Percentiles rank a stretch among this genome's conserved stretches.
These are phyloP conservation scores for Oxytorus armatus DNA, from an alignment of 2,888 invertebrate species.

Conservation along the genomic window DNA sequence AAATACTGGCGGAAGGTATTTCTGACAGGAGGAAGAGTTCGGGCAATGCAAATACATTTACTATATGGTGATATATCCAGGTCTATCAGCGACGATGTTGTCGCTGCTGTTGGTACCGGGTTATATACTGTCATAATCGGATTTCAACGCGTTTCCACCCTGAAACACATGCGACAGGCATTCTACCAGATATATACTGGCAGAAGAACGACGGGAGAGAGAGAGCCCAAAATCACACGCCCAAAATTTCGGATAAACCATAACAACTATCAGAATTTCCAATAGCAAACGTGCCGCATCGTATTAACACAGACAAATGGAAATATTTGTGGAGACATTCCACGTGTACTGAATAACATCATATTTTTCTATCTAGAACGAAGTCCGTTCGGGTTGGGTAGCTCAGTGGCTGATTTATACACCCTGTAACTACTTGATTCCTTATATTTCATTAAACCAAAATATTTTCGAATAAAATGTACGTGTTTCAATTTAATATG, in stretches of 20 bases:
- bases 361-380: too few species aligned
- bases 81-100: slow-evolving; percentile 2
- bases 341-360: too few species aligned
- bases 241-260: too few species aligned
- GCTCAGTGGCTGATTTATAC: background rate
- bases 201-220: background rate
- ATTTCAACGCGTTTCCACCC: slow-evolving; percentile 42
- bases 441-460: background rate
- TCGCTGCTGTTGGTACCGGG: slow-evolving; percentile 16
- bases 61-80: slow-evolving; percentile 11
- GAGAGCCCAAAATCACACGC: too few species aligned
- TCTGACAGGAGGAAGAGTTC: background rate
- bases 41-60: slow-evolving; percentile 54
- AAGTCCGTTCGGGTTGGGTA: too few species aligned
- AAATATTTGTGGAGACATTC: too few species aligned
- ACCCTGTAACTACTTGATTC: background rate
- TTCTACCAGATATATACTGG: slow-evolving; percentile 6
- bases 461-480: background rate
- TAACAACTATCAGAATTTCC: slow-evolving; percentile 42
- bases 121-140: slow-evolving; percentile 39
- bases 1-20: background rate
- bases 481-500: background rate
- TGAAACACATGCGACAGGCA: slow-evolving; percentile 28
- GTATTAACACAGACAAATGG: too few species aligned
- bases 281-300: slow-evolving; percentile 4